phyloP scores from a whole-genome alignment of 2,888 invertebrate species.

The Tipula unca region DNA sequence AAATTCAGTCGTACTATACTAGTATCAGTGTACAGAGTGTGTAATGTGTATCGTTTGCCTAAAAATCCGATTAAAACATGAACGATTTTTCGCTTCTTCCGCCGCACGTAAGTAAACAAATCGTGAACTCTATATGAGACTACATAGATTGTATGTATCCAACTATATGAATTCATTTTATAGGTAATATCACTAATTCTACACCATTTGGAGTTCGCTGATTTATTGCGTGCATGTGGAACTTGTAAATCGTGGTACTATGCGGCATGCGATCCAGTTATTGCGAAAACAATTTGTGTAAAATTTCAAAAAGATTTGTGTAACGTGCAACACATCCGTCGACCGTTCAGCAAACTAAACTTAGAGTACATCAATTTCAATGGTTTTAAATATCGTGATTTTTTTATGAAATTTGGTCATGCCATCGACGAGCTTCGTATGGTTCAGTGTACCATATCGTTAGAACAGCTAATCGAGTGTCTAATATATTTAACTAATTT shows the following conservation, averaged over 20 bases:
- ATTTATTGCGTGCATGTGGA: background rate
- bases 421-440: background rate
- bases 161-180: background rate
- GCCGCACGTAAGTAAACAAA: background rate
- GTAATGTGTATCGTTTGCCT: too few species aligned
- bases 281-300: background rate
- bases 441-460: background rate
- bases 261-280: background rate
- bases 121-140: too few species aligned
- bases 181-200: background rate
- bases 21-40: too few species aligned
- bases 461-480: background rate
- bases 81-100: background rate
- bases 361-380: background rate
- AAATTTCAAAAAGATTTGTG: background rate
- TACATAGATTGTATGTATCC: too few species aligned
- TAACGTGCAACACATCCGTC: too few species aligned
- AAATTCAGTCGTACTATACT: too few species aligned
- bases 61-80: too few species aligned
- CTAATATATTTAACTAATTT: background rate
- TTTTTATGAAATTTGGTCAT: background rate
- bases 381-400: background rate
- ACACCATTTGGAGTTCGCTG: background rate
- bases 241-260: background rate
- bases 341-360: background rate